Evolutionary conservation across 2,888 invertebrate genomes (phyloP), one percentile per base, ranked within the genome.

Genomic region (Dusona sp.): DNA sequence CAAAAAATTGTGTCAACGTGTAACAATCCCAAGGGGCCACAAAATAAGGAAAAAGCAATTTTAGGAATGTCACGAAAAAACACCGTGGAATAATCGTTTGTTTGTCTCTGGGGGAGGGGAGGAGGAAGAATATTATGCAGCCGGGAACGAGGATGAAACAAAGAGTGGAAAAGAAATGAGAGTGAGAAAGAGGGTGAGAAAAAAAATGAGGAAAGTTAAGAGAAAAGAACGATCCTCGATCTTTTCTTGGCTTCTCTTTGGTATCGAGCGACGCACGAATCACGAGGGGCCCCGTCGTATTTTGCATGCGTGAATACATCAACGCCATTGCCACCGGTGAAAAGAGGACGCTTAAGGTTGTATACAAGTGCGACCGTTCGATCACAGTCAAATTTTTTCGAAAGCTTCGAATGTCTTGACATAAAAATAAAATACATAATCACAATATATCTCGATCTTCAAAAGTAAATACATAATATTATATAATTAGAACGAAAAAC

Each of bases 101-200:
- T 79, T 67, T 42, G 67, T 79, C 51, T 67, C 51, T n/a, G n/a
- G n/a, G n/a, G n/a, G n/a, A n/a, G n/a, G n/a, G n/a, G 67, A 51
- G 51, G 29, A 3, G 11, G 36, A 45, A 75, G 79, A 83, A 84
- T 79, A 72, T 78, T 77, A 22, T 48, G 45, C 61, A n/a, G 25
- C 51, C 29, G 22, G 68, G 22, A 68, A 54, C 33, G 42, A 67
- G 25, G 54, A 45, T 16, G 11, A 16, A 25, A 75, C 9, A 22
- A 75, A 36, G 29, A 65, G 48, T 19, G n/a, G 19, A 75, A 29
- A 29, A 61, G 48, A 42, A 25, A 25, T 42, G 13, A 74, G 45
- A 33, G 73, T 68, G 67, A 38, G 48, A 73, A 65, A 67, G 85
- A 86, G 84, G 80, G 79, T 45, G 83, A 86, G 84, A 86, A 54